phyloP scores from a whole-genome alignment of 2,888 invertebrate species.

The Leucophora obtusa region DNA sequence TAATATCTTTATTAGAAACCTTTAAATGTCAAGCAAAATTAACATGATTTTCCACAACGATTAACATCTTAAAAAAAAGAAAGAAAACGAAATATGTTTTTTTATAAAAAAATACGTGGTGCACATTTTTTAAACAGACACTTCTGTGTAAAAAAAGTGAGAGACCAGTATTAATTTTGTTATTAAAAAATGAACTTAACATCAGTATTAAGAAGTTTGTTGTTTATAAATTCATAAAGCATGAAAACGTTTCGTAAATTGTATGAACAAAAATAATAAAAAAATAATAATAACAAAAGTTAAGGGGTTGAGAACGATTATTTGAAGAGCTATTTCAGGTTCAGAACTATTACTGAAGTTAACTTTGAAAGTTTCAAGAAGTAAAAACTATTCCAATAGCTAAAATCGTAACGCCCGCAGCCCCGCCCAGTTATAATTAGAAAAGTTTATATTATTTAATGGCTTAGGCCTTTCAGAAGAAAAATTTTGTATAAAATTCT shows the following conservation, averaged over 20 bases:
- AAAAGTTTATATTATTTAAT: no score
- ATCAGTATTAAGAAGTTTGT: constrained; percentile 20
- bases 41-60: constrained; percentile 65
- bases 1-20: constrained; percentile 54
- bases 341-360: no score
- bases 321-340: no score
- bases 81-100: not conserved
- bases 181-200: constrained; percentile 3
- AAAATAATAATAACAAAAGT: not conserved
- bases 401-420: no score
- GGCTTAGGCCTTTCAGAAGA: no score
- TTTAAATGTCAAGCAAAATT: constrained; percentile 63
- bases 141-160: not conserved
- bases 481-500: no score
- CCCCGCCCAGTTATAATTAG: no score
- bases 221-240: constrained; percentile 48
- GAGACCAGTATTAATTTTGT: constrained; percentile 1
- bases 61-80: constrained; percentile 53
- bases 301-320: constrained; percentile 4
- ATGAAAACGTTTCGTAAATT: constrained; percentile 58
- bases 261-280: constrained; percentile 2
- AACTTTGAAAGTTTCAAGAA: no score
- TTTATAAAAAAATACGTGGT: constrained; percentile 36
- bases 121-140: constrained; percentile 26
- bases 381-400: no score